Percentiles rank a stretch among this genome's conserved stretches.
Evolutionary conservation across 2,113 vertebrate species (phyloP).

Genomic region (Uropsilus gracilis): DNA sequence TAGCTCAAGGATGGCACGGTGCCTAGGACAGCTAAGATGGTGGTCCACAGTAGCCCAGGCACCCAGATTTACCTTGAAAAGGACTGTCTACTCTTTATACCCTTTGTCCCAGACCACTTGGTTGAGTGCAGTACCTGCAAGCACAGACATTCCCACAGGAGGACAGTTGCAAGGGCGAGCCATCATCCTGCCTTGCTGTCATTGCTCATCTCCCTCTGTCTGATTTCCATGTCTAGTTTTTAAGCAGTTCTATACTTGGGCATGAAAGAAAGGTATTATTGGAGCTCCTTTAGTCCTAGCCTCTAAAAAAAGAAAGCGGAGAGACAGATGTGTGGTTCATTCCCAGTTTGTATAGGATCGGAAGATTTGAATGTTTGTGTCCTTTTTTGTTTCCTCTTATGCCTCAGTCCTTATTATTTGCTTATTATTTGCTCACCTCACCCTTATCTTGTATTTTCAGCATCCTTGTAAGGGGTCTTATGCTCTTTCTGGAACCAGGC

Average conservation of each 20-base stretch:
- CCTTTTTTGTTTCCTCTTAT: neutral
- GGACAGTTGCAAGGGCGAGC: neutral
- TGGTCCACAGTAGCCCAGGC: neutral
- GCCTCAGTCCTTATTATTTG: neutral
- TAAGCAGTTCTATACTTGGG: neutral
- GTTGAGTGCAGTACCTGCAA: neutral
- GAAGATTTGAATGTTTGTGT: neutral
- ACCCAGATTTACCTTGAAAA: neutral
- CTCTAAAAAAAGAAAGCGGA: neutral
- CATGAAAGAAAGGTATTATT: neutral
- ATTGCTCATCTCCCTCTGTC: neutral
- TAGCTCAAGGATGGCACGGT: neutral
- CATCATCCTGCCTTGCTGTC: neutral
- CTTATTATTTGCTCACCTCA: neutral
- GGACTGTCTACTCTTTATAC: neutral
- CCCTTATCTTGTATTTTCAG: conserved; percentile 36
- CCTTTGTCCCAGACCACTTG: neutral
- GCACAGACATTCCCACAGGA: neutral
- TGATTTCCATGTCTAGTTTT: neutral
- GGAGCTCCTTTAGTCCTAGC: neutral
- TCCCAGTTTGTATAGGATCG: neutral
- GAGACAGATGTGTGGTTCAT: neutral
- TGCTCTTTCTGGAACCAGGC: conserved; percentile 39
- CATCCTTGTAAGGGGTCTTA: conserved; percentile 58
- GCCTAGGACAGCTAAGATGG: neutral